A percentile compares a stretch with the other conserved stretches of the same genome.
phyloP scores from a whole-genome alignment of 2,797 vertebrate genomes.

The Crypturellus tataupa region DNA sequence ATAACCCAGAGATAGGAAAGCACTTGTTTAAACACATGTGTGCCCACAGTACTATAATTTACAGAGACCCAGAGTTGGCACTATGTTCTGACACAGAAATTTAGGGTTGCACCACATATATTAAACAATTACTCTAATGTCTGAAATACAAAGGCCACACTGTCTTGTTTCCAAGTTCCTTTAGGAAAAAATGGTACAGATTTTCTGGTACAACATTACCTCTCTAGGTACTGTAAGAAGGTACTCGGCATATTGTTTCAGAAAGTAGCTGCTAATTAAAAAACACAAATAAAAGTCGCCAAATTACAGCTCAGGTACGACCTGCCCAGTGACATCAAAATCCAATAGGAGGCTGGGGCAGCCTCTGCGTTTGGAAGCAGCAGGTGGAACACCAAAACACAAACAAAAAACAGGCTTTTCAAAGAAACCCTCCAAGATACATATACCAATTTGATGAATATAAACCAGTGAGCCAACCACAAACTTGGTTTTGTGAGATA shows the following conservation, averaged over 20 bases:
- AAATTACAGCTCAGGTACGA: neutral
- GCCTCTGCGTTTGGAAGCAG: neutral
- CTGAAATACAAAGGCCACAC: constrained; percentile 63
- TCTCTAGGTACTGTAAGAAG: constrained; percentile 30
- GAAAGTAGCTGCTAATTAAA: constrained; percentile 26
- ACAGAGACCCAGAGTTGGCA: constrained; percentile 54
- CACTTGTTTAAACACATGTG: constrained; percentile 63
- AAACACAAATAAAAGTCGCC: neutral
- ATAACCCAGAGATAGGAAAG: constrained; percentile 56
- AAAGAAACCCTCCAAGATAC: neutral
- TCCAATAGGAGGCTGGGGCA: neutral
- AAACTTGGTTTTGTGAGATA: constrained; percentile 21
- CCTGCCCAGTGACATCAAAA: neutral
- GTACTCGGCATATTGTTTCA: constrained; percentile 19
- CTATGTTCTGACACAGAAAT: constrained; percentile 28
- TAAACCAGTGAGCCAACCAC: neutral
- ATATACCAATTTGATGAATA: neutral
- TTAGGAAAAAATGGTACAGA: constrained; percentile 38
- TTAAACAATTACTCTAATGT: constrained; percentile 71
- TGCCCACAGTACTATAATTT: constrained; percentile 45
- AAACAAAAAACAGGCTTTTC: neutral
- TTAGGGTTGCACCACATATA: constrained; percentile 40
- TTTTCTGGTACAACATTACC: constrained; percentile 13
- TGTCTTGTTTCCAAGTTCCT: constrained; percentile 66
- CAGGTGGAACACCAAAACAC: constrained; percentile 17